Base-by-base conservation (phyloP, 1,140 invertebrate species). In the Drosophila guanche region DNA sequence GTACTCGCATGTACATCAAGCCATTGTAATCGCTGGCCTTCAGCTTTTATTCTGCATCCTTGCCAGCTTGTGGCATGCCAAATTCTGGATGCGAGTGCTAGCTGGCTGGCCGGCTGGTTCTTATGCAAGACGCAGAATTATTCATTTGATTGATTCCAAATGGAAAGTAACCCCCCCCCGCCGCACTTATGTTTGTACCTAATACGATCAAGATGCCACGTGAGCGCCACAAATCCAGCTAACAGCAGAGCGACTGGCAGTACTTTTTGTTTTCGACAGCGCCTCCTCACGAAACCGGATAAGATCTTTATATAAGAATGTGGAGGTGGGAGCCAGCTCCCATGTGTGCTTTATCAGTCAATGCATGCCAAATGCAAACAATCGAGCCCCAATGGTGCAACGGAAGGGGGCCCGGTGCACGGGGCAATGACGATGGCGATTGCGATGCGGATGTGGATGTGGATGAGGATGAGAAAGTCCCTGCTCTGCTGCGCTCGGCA, bases 291-390 rank as follows among this genome's bases (percentile, higher is more conserved):
- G 16, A 20, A 61, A 27, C 40, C 25, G 20, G 54, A 40, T 43
- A 66, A 58, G 29, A 51, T 58, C 16, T 69, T 46, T 68, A 45
- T 42, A 27, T 51, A 6, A 37, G 42, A 27, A 27, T 3, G 33
- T 0, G 12, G 6, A 16, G 7, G 8, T n/a, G 20, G 7, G 40
- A 43, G 20, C 52, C 37, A n/a, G 12, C 50, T 77, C 56, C 45
- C 71, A 27, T 51, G 59, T 67, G 74, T 66, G 63, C 41, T 43
- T 8, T 46, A 37, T 71, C 62, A 76, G 52, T 71, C 75, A 76
- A 75, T 79, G 70, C 75, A 73, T 68, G 57, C 63, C 59, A 74
- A 70, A 63, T 75, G 70, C 63, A 74, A 74, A 74, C 69, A 79
- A 74, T 74, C 48, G 63, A 70, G 70, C 40, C 46, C 52, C 40